A percentile compares a stretch with the other conserved stretches of the same genome.
phyloP scores from a whole-genome alignment of 2,113 vertebrate genomes.

The Pollachius pollachius region DNA sequence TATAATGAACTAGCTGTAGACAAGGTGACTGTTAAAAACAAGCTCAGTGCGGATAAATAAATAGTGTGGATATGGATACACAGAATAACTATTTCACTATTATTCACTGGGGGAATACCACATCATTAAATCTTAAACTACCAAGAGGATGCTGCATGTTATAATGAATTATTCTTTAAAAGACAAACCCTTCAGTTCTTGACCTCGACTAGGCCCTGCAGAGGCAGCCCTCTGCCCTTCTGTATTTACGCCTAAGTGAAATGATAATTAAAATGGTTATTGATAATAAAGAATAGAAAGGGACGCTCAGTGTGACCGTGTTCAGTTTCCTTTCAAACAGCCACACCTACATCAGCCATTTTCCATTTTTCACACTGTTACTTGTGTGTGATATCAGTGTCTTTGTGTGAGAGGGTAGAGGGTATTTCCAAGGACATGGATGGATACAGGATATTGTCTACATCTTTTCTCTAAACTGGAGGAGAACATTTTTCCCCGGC shows the following conservation, averaged over 20 bases:
- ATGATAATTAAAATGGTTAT: constrained; percentile 55
- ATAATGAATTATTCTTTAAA: too few species aligned
- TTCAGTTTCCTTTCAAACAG: constrained; percentile 58
- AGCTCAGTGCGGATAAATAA: constrained; percentile 44
- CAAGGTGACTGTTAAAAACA: constrained; percentile 56
- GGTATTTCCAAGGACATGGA: constrained; percentile 47
- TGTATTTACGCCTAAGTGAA: constrained; percentile 48
- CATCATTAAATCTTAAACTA: too few species aligned
- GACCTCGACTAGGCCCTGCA: constrained; percentile 19
- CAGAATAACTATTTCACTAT: too few species aligned
- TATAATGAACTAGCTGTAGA: constrained; percentile 61
- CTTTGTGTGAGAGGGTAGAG: constrained; percentile 31
- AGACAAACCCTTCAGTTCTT: constrained; percentile 6
- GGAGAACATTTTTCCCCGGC: not conserved
- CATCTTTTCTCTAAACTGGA: constrained; percentile 13
- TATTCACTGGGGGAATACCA: too few species aligned
- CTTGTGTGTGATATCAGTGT: constrained; percentile 28
- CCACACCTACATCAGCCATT: constrained; percentile 46
- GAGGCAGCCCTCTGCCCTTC: constrained; percentile 39
- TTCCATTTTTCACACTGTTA: constrained; percentile 37
- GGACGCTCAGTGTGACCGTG: constrained; percentile 42
- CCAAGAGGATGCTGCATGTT: too few species aligned
- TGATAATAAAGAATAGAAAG: constrained; percentile 28
- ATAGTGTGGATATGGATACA: not conserved
- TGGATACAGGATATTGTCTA: constrained; percentile 10